These are phyloP conservation scores for Stigmatopora nigra DNA, from an alignment of 2,113 vertebrate species.

Conservation along the genomic window DNA sequence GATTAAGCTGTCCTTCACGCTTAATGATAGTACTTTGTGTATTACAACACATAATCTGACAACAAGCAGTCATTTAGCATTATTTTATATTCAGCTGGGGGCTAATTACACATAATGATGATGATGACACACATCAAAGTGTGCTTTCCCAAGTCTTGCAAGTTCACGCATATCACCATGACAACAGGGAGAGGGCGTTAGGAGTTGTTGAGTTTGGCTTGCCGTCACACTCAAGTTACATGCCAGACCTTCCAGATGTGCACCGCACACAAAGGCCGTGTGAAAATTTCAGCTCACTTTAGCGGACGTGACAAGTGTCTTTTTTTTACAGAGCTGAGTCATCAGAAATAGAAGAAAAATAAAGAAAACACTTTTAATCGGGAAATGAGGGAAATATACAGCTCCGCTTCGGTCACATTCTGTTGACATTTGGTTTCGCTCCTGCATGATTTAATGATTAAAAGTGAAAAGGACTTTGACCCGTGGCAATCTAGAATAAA, in stretches of 20 bases:
- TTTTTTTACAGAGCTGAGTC: constrained; percentile 43
- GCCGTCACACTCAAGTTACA: constrained; percentile 15
- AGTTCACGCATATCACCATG: constrained; percentile 49
- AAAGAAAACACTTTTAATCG: constrained; percentile 10
- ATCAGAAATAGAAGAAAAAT: constrained; percentile 48
- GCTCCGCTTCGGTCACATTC: not conserved
- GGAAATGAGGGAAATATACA: constrained; percentile 20
- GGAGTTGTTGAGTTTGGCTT: constrained; percentile 41
- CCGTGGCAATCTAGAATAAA: too few species aligned
- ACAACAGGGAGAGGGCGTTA: constrained; percentile 40
- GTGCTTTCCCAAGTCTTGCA: constrained; percentile 33
- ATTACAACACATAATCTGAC: constrained; percentile 52
- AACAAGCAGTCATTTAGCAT: constrained; percentile 49
- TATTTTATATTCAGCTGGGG: constrained; percentile 36
- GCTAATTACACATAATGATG: constrained; percentile 57
- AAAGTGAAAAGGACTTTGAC: too few species aligned
- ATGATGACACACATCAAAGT: constrained; percentile 38
- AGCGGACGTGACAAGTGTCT: constrained; percentile 22
- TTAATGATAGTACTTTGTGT: constrained; percentile 41
- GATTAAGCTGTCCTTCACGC: constrained; percentile 29
- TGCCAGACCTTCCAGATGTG: constrained; percentile 51
- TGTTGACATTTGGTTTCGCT: too few species aligned
- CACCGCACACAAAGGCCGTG: constrained; percentile 34
- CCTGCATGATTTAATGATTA: too few species aligned
- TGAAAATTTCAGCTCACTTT: constrained; percentile 35